A percentile compares a stretch with the other conserved stretches of the same genome.
Conservation (phyloP, 2,888 invertebrate genomes). For the Phyllotreta cruciferae region DNA sequence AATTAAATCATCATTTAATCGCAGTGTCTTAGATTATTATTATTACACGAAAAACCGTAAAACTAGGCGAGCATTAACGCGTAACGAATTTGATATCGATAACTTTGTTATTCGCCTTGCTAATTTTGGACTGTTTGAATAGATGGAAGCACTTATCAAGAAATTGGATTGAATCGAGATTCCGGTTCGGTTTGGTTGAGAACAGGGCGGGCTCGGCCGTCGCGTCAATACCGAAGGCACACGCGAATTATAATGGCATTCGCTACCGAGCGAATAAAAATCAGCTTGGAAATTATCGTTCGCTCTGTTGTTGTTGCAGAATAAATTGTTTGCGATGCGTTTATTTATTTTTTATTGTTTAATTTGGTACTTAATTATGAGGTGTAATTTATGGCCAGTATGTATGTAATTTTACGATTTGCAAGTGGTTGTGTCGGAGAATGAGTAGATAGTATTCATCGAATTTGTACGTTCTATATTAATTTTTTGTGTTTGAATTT, state of each 20-base stretch:
- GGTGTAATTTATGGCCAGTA: background rate
- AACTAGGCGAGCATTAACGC: too few relatives aligned
- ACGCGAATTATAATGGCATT: background rate
- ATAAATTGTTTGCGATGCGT: too few relatives aligned
- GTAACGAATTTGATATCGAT: conserved; percentile 19
- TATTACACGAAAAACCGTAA: too few relatives aligned
- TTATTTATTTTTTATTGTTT: background rate
- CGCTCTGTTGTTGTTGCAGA: background rate
- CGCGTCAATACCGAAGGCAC: background rate
- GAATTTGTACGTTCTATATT: conserved; percentile 1
- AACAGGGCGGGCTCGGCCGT: conserved; percentile 12
- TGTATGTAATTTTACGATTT: too few relatives aligned
- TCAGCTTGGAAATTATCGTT: background rate
- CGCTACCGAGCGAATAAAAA: background rate
- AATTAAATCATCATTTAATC: too few relatives aligned
- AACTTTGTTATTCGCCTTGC: conserved; percentile 31
- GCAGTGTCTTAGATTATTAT: too few relatives aligned
- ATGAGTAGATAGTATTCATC: too few relatives aligned
- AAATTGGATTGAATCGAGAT: conserved; percentile 26
- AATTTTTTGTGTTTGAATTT: conserved; percentile 39
- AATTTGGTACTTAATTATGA: background rate
- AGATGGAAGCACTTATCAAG: conserved; percentile 40
- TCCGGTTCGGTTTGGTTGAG: conserved; percentile 18
- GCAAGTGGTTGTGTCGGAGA: too few relatives aligned
- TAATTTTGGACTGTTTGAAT: conserved; percentile 33